Conservation (phyloP, 2,113 vertebrate species). For the Zosterops pallidus region DNA sequence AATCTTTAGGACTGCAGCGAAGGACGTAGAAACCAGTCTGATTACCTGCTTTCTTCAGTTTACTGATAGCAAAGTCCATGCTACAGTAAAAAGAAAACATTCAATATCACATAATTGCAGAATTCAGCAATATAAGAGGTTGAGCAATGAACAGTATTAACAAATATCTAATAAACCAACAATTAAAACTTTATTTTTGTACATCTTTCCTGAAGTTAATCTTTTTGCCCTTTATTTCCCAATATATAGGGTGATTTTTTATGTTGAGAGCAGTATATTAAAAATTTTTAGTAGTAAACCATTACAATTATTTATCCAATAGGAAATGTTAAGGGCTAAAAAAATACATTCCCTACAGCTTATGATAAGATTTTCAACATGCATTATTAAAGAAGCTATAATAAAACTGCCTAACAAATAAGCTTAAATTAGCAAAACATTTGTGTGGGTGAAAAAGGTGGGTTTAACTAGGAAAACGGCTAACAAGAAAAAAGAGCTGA, state of each 20-base stretch:
- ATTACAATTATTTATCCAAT: not conserved
- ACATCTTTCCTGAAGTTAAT: not conserved
- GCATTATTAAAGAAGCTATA: not conserved
- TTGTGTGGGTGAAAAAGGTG: not conserved
- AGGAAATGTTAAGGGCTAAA: not conserved
- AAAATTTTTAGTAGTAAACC: not conserved
- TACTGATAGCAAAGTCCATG: conserved; percentile 91
- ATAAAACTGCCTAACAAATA: not conserved
- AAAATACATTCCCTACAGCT: not conserved
- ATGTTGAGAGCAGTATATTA: not conserved
- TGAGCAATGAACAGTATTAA: not conserved
- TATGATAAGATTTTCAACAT: not conserved
- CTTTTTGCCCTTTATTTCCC: not conserved
- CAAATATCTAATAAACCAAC: not conserved
- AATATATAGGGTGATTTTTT: not conserved
- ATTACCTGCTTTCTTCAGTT: conserved; percentile 88
- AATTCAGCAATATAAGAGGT: not conserved
- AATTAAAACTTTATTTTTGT: not conserved
- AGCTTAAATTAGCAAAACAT: not conserved
- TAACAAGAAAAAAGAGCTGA: not conserved
- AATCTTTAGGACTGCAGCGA: conserved; percentile 93
- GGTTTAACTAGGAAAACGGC: not conserved
- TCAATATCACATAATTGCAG: not conserved
- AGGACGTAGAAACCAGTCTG: conserved; percentile 90
- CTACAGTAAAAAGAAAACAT: conserved; percentile 71